Evolutionary conservation across 2,113 vertebrate species (phyloP), one percentile per base, ranked within the genome.

Genomic region (Leucosticte australis): DNA sequence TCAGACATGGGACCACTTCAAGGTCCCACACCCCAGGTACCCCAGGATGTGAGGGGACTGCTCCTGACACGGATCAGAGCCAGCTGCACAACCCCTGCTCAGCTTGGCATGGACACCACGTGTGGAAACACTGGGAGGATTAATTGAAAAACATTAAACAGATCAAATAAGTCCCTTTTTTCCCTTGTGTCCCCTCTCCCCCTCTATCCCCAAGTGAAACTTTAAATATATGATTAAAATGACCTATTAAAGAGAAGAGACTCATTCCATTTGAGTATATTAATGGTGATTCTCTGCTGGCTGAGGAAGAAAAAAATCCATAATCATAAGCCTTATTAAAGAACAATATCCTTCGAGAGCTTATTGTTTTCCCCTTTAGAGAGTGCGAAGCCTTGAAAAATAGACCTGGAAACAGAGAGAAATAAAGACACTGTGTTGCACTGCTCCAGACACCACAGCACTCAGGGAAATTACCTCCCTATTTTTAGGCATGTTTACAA

Each of bases 301-400:
- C 85, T 70, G 68, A 83, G 85, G 49, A 74, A 77, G 68, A 52
- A 88, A 90, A 91, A 83, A 95, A 75, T 81, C 90, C 90, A 94
- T 94, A 87, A 95, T 96, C 96, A 92, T 89, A 86, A 90, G 87
- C 92, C 84, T 94, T 96, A 87, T 95, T 95, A 88, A 94, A 95
- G 94, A 92, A 76, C 70, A 89, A 93, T 92, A 92, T 90, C 91
- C 91, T 92, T 76, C 1, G 6, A 95, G 70, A 46, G 77, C 56
- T 93, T 87, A 92, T 90, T 89, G 75, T 69, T 84, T 95, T 82
- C 74, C 70, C 56, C 83, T 94, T 91, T 71, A 52, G 80, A 88
- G 87, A 74, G 94, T 68, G 35, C 1, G 12, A 89, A 94, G 68
- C 86, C 55, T 93, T 87, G 87, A 78, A 87, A 95, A 97, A 94